Evolutionary conservation across 2,797 vertebrate genomes (phyloP), one percentile per base, ranked within the genome.

Genomic region (Hypotaenidia okinawae): DNA sequence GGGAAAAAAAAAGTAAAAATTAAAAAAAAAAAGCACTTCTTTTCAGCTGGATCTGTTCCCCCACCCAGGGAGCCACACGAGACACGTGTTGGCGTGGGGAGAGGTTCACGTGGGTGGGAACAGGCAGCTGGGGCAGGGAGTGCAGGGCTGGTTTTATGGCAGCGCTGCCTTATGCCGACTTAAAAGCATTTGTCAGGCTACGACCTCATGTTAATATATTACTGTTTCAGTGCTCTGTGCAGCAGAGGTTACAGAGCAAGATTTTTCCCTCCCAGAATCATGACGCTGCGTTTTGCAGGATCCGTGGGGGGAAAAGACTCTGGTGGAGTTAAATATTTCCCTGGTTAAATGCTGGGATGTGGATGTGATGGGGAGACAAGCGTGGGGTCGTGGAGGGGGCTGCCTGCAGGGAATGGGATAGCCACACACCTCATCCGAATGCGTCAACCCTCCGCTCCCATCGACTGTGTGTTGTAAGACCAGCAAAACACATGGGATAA

Each of bases 1-100:
- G 27, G 18, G 41, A 39, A 39, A 39, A 39, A 39, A 39, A 8
- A 10, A 15, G 10, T 9, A 37, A 9, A 37, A 37, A 9, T 35
- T 10, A 16, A 25, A 54, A 24, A 55, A 47, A 57, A 43, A 16
- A 47, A 43, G 41, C 16, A 18, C 80, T 88, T 81, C 24, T 92
- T 92, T 95, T 84, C 62, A 37, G 25, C 90, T 94, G 93, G 92
- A 87, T 92, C 77, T 7, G 30, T 45, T 90, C 80, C 89, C 69
- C 69, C 37, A 47, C 39, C 58, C 41, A 18, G 41, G 41, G 41
- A 43, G 17, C 45, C 13, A 2, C 7, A 1, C 4, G 43, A 59
- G 76, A 27, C 52, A 30, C 3, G 24, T 67, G 89, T 63, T 80
- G 0, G 1, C 0, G 0, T 2, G 2, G 69, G 67, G 83, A 86